These are phyloP conservation scores for Rhinogobio ventralis DNA, from an alignment of 2,797 vertebrate genomes.

Conservation along the genomic window DNA sequence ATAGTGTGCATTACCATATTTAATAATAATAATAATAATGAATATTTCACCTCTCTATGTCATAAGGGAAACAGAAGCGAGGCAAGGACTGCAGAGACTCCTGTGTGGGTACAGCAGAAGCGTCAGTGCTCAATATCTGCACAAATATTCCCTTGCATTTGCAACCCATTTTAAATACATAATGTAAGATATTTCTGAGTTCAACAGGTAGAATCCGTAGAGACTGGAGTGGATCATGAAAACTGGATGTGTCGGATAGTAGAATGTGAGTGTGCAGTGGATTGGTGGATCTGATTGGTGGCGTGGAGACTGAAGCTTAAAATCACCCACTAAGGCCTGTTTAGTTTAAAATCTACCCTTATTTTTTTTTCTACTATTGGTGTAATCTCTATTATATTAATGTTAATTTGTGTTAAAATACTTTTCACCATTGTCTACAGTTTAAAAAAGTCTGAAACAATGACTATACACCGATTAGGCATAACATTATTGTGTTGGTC, in stretches of 20 bases:
- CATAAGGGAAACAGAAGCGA: conserved; percentile 90
- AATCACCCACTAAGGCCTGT: background rate
- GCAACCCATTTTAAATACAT: background rate
- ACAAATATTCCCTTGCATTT: background rate
- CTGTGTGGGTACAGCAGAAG: conserved; percentile 64
- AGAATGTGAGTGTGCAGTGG: background rate
- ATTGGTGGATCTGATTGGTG: background rate
- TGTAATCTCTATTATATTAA: too few relatives aligned
- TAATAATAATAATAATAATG: background rate
- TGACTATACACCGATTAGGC: background rate
- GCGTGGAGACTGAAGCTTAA: background rate
- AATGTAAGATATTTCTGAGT: background rate
- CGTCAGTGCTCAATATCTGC: background rate
- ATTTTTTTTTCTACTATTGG: background rate
- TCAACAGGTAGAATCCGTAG: background rate
- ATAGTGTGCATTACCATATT: background rate
- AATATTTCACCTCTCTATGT: conserved; percentile 81
- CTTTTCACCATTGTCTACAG: background rate
- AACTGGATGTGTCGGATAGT: background rate
- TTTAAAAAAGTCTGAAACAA: background rate
- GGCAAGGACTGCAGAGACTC: conserved; percentile 82
- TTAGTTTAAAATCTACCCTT: background rate
- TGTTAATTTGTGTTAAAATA: background rate
- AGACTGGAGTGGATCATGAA: background rate
- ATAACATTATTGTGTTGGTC: too few relatives aligned